Conservation (phyloP, 2,888 invertebrate genomes). For the Hydraecia micacea region DNA sequence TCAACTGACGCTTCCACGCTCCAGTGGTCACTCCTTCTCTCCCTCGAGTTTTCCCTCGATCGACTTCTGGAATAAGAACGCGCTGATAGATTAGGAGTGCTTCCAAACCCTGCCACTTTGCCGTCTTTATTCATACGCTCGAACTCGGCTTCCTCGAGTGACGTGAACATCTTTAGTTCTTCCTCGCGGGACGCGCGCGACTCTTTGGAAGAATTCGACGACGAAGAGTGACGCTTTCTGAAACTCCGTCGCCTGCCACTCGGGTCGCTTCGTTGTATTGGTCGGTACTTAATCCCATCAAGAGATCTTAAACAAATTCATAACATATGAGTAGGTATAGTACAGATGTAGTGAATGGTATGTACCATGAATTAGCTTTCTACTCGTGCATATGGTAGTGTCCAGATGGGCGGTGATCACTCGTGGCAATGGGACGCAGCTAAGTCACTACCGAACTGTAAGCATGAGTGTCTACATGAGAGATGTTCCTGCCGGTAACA, state of each 20-base stretch:
- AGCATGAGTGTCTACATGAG: conserved; percentile 73
- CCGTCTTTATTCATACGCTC: conserved; percentile 80
- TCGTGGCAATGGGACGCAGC: conserved; percentile 70
- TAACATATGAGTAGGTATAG: conserved; percentile 83
- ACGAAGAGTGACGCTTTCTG: conserved; percentile 91
- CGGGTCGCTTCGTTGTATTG: conserved; percentile 91
- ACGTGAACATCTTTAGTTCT: conserved; percentile 91
- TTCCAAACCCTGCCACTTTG: conserved; percentile 77
- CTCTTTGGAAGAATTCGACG: conserved; percentile 91
- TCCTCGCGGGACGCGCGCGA: conserved; percentile 92
- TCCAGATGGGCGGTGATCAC: conserved; percentile 63
- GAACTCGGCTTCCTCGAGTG: conserved; percentile 91
- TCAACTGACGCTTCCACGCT: conserved; percentile 77
- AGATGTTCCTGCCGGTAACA: conserved; percentile 75
- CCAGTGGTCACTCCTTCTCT: conserved; percentile 79
- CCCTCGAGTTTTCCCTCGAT: conserved; percentile 86
- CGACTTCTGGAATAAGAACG: conserved; percentile 90
- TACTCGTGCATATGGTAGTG: conserved; percentile 78
- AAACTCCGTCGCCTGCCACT: conserved; percentile 91
- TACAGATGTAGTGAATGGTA: conserved; percentile 79
- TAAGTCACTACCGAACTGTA: conserved; percentile 80
- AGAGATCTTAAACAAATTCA: conserved; percentile 90
- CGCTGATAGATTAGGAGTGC: conserved; percentile 88
- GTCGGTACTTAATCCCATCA: conserved; percentile 92
- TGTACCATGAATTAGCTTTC: conserved; percentile 72